Evolutionary conservation across 2,888 invertebrate genomes (phyloP), one percentile per base, ranked within the genome.

Genomic region (Entomobrya multifasciata): DNA sequence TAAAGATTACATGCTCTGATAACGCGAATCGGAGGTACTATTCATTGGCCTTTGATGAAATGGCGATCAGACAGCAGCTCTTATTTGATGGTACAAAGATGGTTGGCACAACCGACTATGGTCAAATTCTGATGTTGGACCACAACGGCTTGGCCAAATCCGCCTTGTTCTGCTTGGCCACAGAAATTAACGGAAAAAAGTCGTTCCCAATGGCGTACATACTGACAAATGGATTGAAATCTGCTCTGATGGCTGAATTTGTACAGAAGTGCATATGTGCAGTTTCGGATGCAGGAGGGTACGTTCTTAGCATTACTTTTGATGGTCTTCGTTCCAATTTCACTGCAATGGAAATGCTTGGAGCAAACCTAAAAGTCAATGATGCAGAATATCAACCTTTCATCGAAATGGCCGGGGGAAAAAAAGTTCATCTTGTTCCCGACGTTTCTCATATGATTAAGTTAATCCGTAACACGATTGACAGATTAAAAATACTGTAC

Each of bases 391-490:
- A 20, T 3, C 17, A 55, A 15, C 55, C 55, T 8, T 55, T 8
- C 20, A 20, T 55, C 4, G 20, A 55, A 8, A 20, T 3, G n/a
- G n/a, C n/a, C 3, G 3, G 10, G 3, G 3, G 2, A 3, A 49
- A 11, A 49, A 49, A 3, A 11, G 49, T 10, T 10, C 3, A 2
- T 5, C 15, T 57, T 8, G 10, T 65, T 1, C 36, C 65, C 17
- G 65, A 65, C 36, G 36, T 41, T n/a, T 30, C n/a, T 3, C 65
- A 65, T 15, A 65, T 65, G 65, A n/a, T 65, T 5, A 65, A 65
- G 15, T n/a, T 65, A n/a, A 20, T 17, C 0, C 36, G 65, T 1
- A 65, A 65, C 17, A 41, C 65, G 11, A 13, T 30, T n/a, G 30
- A 22, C 5, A 57, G 3, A 25, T 17, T 17, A 10, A 1, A 20